A percentile compares a stretch with the other conserved stretches of the same genome.
Evolutionary conservation across 2,113 vertebrate genomes (phyloP).

Genomic region (Oreochromis tanganicae): DNA sequence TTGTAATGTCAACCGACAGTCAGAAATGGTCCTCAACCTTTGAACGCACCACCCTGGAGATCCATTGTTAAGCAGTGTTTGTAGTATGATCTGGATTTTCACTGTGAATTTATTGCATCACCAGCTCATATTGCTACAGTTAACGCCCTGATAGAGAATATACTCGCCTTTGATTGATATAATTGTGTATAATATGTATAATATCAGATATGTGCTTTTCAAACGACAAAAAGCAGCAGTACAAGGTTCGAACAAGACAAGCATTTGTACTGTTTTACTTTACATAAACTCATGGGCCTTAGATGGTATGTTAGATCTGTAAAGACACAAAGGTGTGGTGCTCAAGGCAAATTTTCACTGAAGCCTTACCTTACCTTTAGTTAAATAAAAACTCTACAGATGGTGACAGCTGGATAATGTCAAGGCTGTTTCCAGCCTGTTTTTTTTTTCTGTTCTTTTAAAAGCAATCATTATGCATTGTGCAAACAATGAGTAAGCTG

Average conservation of each 20-base stretch:
- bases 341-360: neutral
- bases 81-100: neutral
- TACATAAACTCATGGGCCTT: neutral
- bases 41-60: neutral
- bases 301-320: neutral
- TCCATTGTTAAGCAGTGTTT: neutral
- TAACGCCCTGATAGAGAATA: neutral
- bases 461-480: neutral
- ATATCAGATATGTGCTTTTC: neutral
- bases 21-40: neutral
- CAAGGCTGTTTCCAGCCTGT: neutral
- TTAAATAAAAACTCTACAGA: slow-evolving; percentile 2
- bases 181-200: neutral
- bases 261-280: neutral
- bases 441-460: slow-evolving; percentile 2
- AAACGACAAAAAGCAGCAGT: neutral
- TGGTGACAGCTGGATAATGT: slow-evolving; percentile 31
- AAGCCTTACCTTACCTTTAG: neutral
- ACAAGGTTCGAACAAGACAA: neutral
- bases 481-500: neutral
- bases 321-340: neutral
- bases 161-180: neutral
- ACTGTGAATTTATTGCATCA: neutral
- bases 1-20: neutral
- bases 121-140: neutral